Evolutionary conservation across 2,113 vertebrate genomes (phyloP).

Genomic region (Pelmatolapia mariae): DNA sequence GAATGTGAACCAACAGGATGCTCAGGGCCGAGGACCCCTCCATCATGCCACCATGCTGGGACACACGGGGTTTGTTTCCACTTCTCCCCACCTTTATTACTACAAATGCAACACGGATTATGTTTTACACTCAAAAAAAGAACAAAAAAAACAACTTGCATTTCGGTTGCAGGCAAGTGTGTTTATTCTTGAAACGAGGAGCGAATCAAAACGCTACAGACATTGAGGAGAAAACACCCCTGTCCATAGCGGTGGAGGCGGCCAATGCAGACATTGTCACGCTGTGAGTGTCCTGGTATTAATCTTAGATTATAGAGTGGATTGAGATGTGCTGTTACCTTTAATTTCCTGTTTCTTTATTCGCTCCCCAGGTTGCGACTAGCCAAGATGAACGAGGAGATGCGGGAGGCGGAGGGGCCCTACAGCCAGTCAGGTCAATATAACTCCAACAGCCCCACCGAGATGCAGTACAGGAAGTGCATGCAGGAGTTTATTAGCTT

Average conservation of each 20-base stretch:
- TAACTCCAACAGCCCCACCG: constrained; percentile 88
- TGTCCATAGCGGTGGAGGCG: constrained; percentile 90
- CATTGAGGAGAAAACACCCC: constrained; percentile 88
- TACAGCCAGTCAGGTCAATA: constrained; percentile 99
- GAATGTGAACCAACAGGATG: constrained; percentile 91
- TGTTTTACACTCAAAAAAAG: background rate
- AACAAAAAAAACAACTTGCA: background rate
- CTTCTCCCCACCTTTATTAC: background rate
- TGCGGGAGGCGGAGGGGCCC: constrained; percentile 95
- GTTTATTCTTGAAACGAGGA: constrained; percentile 95
- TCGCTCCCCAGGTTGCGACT: constrained; percentile 80
- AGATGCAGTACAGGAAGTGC: constrained; percentile 96
- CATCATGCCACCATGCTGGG: constrained; percentile 95
- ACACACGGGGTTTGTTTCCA: constrained; percentile 83
- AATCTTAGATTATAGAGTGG: fast-evolving
- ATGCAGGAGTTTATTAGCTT: constrained; percentile 96
- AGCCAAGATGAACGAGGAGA: constrained; percentile 99
- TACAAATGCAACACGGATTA: fast-evolving
- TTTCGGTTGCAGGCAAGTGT: constrained; percentile 83
- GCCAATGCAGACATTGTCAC: constrained; percentile 98
- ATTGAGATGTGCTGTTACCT: background rate
- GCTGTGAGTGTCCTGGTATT: constrained; percentile 74
- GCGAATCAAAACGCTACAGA: constrained; percentile 95
- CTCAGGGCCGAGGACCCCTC: constrained; percentile 86
- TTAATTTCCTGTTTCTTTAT: background rate